Conservation (phyloP, 1,140 invertebrate genomes). For the Bombus polaris region DNA sequence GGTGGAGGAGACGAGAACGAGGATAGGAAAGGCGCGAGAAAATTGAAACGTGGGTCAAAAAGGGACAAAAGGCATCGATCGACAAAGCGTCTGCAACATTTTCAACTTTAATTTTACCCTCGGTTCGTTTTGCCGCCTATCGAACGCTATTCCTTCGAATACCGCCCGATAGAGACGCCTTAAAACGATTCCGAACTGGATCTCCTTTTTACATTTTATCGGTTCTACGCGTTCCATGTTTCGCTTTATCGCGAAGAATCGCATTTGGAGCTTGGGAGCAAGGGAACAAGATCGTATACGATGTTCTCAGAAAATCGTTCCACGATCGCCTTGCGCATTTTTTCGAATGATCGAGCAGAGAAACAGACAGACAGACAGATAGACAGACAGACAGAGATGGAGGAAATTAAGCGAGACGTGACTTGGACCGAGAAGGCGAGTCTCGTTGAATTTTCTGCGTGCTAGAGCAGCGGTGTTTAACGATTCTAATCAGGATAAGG, state of each 20-base stretch:
- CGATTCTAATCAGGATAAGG: conserved; percentile 23
- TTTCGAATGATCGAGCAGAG: not conserved
- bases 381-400: too few relatives aligned
- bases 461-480: conserved; percentile 12
- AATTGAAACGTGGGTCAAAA: conserved; percentile 20
- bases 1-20: not conserved
- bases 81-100: conserved; percentile 32
- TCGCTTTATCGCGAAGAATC: not conserved
- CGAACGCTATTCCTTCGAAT: not conserved
- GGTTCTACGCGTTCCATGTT: not conserved
- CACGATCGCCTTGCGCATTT: not conserved
- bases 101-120: conserved; percentile 7
- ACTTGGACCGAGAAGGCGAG: too few relatives aligned
- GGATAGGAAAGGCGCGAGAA: not conserved
- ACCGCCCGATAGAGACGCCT: not conserved
- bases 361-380: not conserved
- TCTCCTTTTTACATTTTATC: not conserved
- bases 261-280: too few relatives aligned
- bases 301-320: not conserved
- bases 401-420: not conserved
- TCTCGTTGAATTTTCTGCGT: conserved; percentile 7
- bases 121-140: not conserved
- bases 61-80: conserved; percentile 31
- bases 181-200: conserved; percentile 1
- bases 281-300: not conserved